Evolutionary conservation across 1,140 invertebrate genomes (phyloP), one percentile per base, ranked within the genome.

Genomic region (Leptopilina boulardi): DNA sequence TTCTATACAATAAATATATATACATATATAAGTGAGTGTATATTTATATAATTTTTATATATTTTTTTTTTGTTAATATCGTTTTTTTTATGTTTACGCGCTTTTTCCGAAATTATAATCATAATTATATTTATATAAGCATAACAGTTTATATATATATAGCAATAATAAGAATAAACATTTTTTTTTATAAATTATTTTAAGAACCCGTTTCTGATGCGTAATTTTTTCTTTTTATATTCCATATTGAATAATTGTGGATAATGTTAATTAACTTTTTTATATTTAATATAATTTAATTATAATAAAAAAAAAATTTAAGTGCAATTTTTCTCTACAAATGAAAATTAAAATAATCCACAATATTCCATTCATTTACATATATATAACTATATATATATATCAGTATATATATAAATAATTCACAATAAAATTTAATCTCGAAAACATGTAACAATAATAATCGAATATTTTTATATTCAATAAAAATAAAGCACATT

Each of bases 1-100:
- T 80, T 83, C 81, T 83, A 83, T 82, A 75, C 76, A 79, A 80
- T 80, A 66, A 77, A 75, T 82, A 77, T 83, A 77, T 83, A 78
- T 73, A 71, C n/a, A 66, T 77, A 66, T 66, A 66, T 34, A 34
- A 34, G 59, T 34, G 59, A n/a, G 59, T 59, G 56, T 76, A 70
- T 76, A 44, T 76, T 26, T 70, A 66, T 38, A 38, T 6, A 6
- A 38, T 38, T 3, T 38, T 8, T 38, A 38, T 38, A 44, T 74
- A 56, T 54, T 72, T 74, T 51, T 76, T 34, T 76, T 42, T 78
- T 71, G 76, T 75, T 78, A 73, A 73, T 77, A 73, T 77, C 75
- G 74, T 71, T 80, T 77, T 71, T 80, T 77, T 74, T 38, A 80
- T 79, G 51, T 79, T 73, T 81, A 70, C 77, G 38, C 71, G 56